Conservation (phyloP, 2,113 vertebrate genomes). For the Sebastes fasciatus region DNA sequence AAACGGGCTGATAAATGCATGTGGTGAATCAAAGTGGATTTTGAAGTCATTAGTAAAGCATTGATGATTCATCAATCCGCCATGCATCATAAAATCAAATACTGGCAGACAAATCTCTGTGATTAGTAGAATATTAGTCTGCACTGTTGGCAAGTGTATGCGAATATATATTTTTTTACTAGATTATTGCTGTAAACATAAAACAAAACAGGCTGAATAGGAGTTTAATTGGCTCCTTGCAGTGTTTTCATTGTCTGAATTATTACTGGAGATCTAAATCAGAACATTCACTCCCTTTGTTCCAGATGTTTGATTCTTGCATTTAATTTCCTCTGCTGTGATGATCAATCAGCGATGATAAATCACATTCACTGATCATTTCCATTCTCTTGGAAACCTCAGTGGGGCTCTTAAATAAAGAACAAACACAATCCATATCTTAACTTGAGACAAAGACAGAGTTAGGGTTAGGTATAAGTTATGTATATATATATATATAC, state of each 20-base stretch:
- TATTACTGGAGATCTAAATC: neutral
- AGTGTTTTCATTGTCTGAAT: neutral
- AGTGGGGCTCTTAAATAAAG: neutral
- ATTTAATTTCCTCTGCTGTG: neutral
- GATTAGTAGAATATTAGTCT: neutral
- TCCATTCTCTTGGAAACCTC: neutral
- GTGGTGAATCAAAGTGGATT: neutral
- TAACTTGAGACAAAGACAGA: neutral
- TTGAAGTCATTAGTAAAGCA: neutral
- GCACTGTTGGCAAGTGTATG: neutral
- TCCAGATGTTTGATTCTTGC: neutral
- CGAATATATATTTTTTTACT: neutral
- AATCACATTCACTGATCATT: neutral
- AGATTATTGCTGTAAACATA: neutral
- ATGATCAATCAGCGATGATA: neutral
- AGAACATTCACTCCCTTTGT: neutral
- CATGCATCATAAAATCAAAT: neutral
- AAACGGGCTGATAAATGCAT: neutral
- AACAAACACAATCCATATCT: neutral
- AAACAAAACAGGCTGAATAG: neutral
- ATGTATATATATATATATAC: neutral
- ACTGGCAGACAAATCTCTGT: neutral
- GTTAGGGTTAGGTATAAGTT: neutral
- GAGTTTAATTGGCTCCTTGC: neutral
- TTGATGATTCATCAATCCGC: neutral